A percentile compares a stretch with the other conserved stretches of the same genome.
phyloP scores from a whole-genome alignment of 2,888 invertebrate species.

The Caenorhabditis imperialis region DNA sequence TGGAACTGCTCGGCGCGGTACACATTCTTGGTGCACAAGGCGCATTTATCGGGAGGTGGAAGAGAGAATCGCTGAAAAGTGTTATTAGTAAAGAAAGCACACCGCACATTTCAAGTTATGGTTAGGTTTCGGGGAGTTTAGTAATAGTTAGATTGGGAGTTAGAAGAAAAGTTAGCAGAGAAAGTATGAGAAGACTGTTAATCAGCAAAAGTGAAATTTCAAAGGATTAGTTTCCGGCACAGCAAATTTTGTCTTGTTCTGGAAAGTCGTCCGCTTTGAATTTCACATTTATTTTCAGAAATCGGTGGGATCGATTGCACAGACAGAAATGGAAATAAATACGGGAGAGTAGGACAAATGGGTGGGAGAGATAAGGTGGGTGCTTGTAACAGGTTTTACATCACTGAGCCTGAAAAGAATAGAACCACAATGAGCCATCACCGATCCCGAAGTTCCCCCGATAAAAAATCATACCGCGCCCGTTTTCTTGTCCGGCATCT shows the following conservation, averaged over 20 bases:
- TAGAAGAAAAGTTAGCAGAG: constrained; percentile 9
- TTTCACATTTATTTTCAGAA: constrained; percentile 3
- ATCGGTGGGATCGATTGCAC: not conserved
- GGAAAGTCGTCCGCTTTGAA: not conserved
- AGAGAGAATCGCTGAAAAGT: constrained; percentile 64
- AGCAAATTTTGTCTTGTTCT: constrained; percentile 27
- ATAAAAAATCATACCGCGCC: constrained; percentile 44
- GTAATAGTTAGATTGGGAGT: constrained; percentile 4
- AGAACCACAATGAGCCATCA: constrained; percentile 9
- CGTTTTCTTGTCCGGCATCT: constrained; percentile 73
- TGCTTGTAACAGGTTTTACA: constrained; percentile 11
- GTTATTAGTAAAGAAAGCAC: constrained; percentile 8
- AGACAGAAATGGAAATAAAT: constrained; percentile 15
- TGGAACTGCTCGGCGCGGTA: constrained; percentile 69
- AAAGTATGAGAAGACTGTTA: constrained; percentile 1
- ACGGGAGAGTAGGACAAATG: constrained; percentile 10
- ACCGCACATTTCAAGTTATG: not conserved
- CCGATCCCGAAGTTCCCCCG: constrained; percentile 1
- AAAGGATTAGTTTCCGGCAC: constrained; percentile 37
- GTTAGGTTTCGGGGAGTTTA: constrained; percentile 1
- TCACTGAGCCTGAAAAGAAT: constrained; percentile 35
- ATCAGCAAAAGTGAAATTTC: constrained; percentile 1
- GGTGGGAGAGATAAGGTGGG: constrained; percentile 12
- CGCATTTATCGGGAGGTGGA: constrained; percentile 62
- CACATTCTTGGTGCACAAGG: constrained; percentile 61